phyloP scores from a whole-genome alignment of 2,888 invertebrate species.

The Pycnomerus fuliginosus region DNA sequence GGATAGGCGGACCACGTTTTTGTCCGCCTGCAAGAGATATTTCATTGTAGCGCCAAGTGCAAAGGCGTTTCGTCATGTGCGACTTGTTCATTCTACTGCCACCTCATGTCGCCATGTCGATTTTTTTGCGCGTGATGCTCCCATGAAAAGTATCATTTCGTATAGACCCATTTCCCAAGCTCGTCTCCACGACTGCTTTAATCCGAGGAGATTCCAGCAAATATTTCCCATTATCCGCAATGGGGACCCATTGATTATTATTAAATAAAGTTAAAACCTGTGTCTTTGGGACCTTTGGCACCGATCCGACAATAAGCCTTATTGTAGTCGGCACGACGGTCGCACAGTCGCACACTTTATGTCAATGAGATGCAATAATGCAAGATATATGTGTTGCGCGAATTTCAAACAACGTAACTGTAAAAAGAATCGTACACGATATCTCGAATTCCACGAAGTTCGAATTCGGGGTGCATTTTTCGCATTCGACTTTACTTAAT shows the following conservation, averaged over 20 bases:
- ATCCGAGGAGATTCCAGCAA: neutral
- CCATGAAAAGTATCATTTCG: no score
- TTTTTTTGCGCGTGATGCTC: no score
- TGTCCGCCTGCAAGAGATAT: slow-evolving; percentile 36
- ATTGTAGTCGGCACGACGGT: slow-evolving; percentile 14
- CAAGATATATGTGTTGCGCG: slow-evolving; percentile 16
- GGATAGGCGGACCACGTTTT: slow-evolving; percentile 38
- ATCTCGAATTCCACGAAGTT: no score
- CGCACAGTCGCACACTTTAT: slow-evolving; percentile 10
- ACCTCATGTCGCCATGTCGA: no score
- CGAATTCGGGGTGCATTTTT: no score
- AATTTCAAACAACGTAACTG: slow-evolving; percentile 12
- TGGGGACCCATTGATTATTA: no score
- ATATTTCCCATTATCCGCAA: neutral
- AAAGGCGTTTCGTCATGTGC: no score
- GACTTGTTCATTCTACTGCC: no score
- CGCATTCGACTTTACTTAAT: no score
- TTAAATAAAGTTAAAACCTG: no score
- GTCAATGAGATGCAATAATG: slow-evolving; percentile 21
- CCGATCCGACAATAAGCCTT: slow-evolving; percentile 3
- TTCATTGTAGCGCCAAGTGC: slow-evolving; percentile 34
- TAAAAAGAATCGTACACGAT: slow-evolving; percentile 15
- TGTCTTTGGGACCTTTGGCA: slow-evolving; percentile 13
- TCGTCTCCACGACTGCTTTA: neutral
- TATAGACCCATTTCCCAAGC: no score